phyloP scores from a whole-genome alignment of 2,113 vertebrate species.

The Chionodraco myersi region DNA sequence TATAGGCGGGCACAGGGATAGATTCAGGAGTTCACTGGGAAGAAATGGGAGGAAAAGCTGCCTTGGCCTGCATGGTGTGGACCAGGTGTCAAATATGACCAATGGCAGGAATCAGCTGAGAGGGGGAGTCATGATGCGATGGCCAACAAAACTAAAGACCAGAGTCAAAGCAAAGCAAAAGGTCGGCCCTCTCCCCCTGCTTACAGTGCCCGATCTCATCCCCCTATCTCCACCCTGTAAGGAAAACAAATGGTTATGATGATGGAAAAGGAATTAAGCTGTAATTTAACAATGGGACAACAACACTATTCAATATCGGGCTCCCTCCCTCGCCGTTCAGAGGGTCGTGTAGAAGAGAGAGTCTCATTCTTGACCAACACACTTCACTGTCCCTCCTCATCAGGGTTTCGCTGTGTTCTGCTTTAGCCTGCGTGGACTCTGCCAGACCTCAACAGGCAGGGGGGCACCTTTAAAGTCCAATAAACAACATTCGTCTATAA shows the following conservation, averaged over 20 bases:
- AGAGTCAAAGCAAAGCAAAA: conserved; percentile 33
- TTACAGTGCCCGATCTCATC: conserved; percentile 1
- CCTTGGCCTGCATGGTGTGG: conserved; percentile 8
- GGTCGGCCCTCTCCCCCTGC: conserved; percentile 13
- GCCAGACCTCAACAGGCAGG: conserved; percentile 5
- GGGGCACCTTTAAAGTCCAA: not conserved
- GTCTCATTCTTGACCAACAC: conserved; percentile 74
- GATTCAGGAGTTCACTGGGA: not conserved
- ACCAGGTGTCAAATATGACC: conserved; percentile 70
- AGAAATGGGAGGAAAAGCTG: conserved; percentile 11
- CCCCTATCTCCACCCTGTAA: conserved; percentile 53
- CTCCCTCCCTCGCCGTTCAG: conserved; percentile 22
- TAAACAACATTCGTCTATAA: not conserved
- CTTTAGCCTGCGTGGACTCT: conserved; percentile 39
- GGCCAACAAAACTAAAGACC: conserved; percentile 42
- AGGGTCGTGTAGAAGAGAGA: conserved; percentile 57
- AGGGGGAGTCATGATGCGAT: conserved; percentile 62
- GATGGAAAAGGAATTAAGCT: conserved; percentile 80
- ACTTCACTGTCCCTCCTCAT: conserved; percentile 75
- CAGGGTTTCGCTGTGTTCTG: conserved; percentile 66
- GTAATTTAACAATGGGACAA: conserved; percentile 74
- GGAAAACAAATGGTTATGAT: conserved; percentile 82
- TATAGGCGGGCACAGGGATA: not conserved
- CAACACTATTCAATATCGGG: conserved; percentile 67
- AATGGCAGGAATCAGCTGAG: conserved; percentile 66